phyloP scores from a whole-genome alignment of 2,888 invertebrate genomes.

The Lasiommata megera region DNA sequence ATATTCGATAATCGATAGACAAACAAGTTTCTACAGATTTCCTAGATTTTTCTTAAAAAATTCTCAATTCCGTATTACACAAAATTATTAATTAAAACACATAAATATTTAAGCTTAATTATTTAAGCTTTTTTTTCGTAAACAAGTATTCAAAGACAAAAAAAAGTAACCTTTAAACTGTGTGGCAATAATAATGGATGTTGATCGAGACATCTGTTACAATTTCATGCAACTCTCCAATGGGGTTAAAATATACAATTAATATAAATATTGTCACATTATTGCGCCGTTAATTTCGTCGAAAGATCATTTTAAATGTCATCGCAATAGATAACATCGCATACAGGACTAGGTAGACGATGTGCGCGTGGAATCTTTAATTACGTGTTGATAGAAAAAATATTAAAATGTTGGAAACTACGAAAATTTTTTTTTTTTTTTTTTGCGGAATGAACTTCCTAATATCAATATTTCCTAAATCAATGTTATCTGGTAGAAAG shows the following conservation, averaged over 20 bases:
- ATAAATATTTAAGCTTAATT: no score
- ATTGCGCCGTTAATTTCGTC: slow-evolving; percentile 1
- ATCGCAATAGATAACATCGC: slow-evolving; percentile 19
- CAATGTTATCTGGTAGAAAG: no score
- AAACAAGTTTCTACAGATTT: no score
- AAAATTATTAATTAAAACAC: no score
- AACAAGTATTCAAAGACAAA: no score
- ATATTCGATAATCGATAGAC: no score
- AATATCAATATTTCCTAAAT: no score
- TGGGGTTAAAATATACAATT: slow-evolving; percentile 9
- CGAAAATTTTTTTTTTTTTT: no score
- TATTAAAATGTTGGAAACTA: not conserved
- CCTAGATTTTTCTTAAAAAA: no score
- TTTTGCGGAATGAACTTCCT: no score
- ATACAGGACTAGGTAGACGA: not conserved
- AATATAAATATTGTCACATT: slow-evolving; percentile 12
- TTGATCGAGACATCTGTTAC: not conserved
- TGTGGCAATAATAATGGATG: not conserved
- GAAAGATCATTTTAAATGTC: slow-evolving; percentile 20
- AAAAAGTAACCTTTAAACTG: not conserved
- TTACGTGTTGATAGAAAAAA: not conserved
- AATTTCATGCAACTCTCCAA: not conserved
- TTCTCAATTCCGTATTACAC: no score
- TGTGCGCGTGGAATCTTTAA: not conserved
- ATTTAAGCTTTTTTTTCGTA: no score